Conservation (phyloP, 1,140 invertebrate species). For the Phortica variegata region DNA sequence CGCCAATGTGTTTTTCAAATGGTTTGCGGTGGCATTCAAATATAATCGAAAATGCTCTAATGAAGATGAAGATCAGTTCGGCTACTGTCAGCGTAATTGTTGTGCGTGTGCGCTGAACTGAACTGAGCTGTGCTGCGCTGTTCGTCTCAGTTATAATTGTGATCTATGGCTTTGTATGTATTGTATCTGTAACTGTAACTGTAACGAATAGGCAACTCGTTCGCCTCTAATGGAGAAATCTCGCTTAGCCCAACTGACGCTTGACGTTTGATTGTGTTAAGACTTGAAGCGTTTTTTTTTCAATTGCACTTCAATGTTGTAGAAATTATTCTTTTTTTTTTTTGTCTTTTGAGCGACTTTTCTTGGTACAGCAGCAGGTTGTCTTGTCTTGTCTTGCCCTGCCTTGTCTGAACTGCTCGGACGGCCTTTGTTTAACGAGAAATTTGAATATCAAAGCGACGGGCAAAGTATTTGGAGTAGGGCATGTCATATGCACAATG, state of each 20-base stretch:
- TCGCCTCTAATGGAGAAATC: constrained; percentile 2
- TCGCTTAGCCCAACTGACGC: constrained; percentile 6
- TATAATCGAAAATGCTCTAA: constrained; percentile 54
- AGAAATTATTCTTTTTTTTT: constrained; percentile 6
- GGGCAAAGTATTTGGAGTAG: constrained; percentile 16
- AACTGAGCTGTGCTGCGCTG: constrained; percentile 2
- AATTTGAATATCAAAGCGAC: constrained; percentile 19
- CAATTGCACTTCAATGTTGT: constrained; percentile 25
- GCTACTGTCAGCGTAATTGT: constrained; percentile 54
- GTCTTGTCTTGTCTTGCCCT: constrained; percentile 12
- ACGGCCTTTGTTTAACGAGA: not conserved
- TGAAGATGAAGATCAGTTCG: constrained; percentile 53
- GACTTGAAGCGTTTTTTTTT: constrained; percentile 13
- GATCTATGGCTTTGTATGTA: constrained; percentile 16
- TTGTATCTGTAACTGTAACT: constrained; percentile 11
- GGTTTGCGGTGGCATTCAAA: constrained; percentile 47
- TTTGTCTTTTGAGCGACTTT: not conserved
- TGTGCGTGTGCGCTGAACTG: no score
- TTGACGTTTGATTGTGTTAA: no score
- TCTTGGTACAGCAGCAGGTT: constrained; percentile 26
- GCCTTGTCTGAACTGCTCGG: no score
- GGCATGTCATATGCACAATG: not conserved
- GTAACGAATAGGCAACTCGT: constrained; percentile 10
- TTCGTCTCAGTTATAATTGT: constrained; percentile 14
- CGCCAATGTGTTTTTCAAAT: constrained; percentile 17